Base-by-base conservation (phyloP, 2,888 invertebrate species). In the Willowsia nigromaculata region DNA sequence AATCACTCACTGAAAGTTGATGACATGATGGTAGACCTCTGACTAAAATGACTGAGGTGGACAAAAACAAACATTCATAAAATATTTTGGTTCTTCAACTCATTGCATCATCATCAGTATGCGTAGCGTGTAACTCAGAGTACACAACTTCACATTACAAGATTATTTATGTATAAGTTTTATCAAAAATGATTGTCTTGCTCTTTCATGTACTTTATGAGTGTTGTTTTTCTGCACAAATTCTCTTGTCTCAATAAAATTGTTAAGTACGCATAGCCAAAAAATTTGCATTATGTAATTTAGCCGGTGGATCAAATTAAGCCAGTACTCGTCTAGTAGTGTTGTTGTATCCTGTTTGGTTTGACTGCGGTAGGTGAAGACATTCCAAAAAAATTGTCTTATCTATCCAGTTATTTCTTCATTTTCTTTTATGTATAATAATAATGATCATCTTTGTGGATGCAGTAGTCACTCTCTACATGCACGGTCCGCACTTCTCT, bases 81-180 rank as follows among this genome's bases (percentile, higher is more conserved):
- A 11, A 59, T 11, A 27, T 18, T 27, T 9, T 62, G 15, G 30
- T 62, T 25, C 15, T 80, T 53, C 37, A 0, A 18, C 37, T 80
- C 53, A 80, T 56, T 33, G 25, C 37, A 5, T 59, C 15, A 76
- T 37, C 30, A 56, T 88, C 84, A 85, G 80, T 71, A 85, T 85
- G 84, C 84, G 18, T 11, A 27, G 0, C 33, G 71, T 56, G 84
- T 71, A 82, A 33, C 33, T n/a, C 11, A 76, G 37, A 53, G 78
- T 65, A 59, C 76, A 84, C 43, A 78, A 50, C 11, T 76, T 4
- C 18, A 33, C n/a, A 33, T 25, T 5, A 27, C 68, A 50, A 53
- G 56, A 65, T 76, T 59, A 84, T 88, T 83, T 83, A 83, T 88
- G 88, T 65, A 84, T 83, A 78, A 27, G 59, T 84, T 89, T 89